A percentile compares a stretch with the other conserved stretches of the same genome.
phyloP scores from a whole-genome alignment of 2,888 invertebrate genomes.

The Chalcosyrphus nemorum region DNA sequence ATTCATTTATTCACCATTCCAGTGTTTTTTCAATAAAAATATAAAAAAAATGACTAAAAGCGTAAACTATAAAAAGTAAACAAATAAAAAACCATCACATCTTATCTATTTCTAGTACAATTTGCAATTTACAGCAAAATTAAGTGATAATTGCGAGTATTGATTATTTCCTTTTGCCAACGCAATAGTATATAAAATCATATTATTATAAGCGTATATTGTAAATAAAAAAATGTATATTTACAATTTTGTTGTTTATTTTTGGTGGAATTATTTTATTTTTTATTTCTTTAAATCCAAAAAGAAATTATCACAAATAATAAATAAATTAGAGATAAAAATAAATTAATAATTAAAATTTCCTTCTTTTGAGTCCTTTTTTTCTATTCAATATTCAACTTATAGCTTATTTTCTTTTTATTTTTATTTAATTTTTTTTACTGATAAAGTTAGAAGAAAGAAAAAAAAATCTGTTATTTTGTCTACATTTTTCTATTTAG shows the following conservation, averaged over 20 bases:
- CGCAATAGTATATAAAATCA: conserved; percentile 38
- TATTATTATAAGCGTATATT: conserved; percentile 13
- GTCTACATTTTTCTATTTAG: conserved; percentile 2
- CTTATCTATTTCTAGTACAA: neutral
- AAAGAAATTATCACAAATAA: conserved; percentile 14
- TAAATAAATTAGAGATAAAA: neutral
- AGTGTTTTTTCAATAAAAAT: too few species aligned
- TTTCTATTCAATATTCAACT: conserved; percentile 1
- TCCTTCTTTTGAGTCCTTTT: conserved; percentile 3
- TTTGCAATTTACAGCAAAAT: neutral
- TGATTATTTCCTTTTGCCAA: conserved; percentile 52
- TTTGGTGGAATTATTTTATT: conserved; percentile 26
- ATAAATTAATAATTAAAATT: neutral
- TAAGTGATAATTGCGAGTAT: conserved; percentile 49
- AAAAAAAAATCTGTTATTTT: neutral
- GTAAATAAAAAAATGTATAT: conserved; percentile 30
- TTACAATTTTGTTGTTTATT: conserved; percentile 21
- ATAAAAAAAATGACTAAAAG: neutral
- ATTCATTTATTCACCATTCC: too few species aligned
- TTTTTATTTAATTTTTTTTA: too few species aligned
- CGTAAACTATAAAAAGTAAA: neutral
- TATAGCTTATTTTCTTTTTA: neutral
- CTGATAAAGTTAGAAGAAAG: conserved; percentile 11
- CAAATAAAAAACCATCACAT: neutral
- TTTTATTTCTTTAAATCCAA: conserved; percentile 6